Conservation (phyloP, 2,888 invertebrate genomes). For the Meteorus colon region DNA sequence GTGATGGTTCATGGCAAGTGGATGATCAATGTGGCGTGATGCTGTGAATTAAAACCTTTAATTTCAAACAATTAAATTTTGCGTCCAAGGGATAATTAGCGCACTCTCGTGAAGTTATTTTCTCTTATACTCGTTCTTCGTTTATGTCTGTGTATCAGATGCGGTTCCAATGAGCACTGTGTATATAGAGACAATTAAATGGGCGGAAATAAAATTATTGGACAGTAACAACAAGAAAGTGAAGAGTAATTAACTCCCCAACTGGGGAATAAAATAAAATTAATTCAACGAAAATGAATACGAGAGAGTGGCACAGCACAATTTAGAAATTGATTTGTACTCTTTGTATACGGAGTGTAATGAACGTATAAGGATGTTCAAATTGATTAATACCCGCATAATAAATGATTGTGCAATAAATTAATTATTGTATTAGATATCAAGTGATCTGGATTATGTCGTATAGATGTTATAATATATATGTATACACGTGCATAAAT, state of each 20-base stretch:
- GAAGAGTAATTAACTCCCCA: too few relatives aligned
- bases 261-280: neutral
- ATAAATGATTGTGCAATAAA: constrained; percentile 13
- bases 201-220: constrained; percentile 18
- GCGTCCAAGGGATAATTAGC: too few relatives aligned
- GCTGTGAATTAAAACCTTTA: constrained; percentile 59
- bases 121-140: too few relatives aligned
- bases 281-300: constrained; percentile 11
- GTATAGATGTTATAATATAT: constrained; percentile 16
- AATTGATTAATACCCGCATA: neutral
- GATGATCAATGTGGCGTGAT: too few relatives aligned
- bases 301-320: neutral
- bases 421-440: constrained; percentile 43
- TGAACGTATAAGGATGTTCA: neutral
- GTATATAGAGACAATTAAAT: constrained; percentile 26
- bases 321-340: neutral
- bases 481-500: neutral
- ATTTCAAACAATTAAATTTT: constrained; percentile 63
- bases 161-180: too few relatives aligned
- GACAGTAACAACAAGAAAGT: too few relatives aligned
- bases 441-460: constrained; percentile 36
- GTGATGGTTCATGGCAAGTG: too few relatives aligned
- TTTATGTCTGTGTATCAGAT: too few relatives aligned
- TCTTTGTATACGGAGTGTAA: neutral
- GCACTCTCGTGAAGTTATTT: too few relatives aligned